phyloP scores from a whole-genome alignment of 2,888 invertebrate genomes.

The Steinernema carpocapsae region DNA sequence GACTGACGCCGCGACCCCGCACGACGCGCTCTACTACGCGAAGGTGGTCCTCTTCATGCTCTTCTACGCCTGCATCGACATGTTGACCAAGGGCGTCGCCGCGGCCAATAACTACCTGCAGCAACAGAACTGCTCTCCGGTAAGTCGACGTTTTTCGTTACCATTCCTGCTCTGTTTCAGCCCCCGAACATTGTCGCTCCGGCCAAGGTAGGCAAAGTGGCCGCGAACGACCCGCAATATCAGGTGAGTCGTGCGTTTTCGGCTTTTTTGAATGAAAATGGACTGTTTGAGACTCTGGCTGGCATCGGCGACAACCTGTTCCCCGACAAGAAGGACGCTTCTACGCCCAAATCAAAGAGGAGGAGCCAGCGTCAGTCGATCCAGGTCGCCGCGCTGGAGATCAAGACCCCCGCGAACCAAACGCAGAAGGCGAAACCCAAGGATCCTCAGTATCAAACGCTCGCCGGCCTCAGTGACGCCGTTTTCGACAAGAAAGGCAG shows the following conservation, averaged over 20 bases:
- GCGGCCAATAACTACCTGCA: neutral
- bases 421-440: constrained; percentile 47
- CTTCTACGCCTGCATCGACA: neutral
- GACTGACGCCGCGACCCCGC: neutral
- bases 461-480: constrained; percentile 47
- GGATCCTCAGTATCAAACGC: constrained; percentile 50
- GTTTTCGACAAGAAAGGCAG: constrained; percentile 44
- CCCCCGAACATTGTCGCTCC: too few relatives aligned
- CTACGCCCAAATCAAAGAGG: too few relatives aligned
- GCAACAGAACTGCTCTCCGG: neutral
- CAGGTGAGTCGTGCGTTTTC: too few relatives aligned
- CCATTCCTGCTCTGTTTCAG: too few relatives aligned
- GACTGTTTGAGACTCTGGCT: neutral
- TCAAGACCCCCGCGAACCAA: constrained; percentile 5
- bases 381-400: neutral
- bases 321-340: neutral
- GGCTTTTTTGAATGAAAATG: too few relatives aligned
- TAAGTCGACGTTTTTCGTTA: neutral
- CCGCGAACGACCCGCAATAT: too few relatives aligned
- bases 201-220: too few relatives aligned
- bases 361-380: too few relatives aligned
- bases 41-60: neutral
- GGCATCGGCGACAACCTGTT: neutral
- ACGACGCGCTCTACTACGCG: neutral
- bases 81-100: neutral